Evolutionary conservation across 2,797 vertebrate species (phyloP), one percentile per base, ranked within the genome.

Genomic region (Cyprinodon diabolis): DNA sequence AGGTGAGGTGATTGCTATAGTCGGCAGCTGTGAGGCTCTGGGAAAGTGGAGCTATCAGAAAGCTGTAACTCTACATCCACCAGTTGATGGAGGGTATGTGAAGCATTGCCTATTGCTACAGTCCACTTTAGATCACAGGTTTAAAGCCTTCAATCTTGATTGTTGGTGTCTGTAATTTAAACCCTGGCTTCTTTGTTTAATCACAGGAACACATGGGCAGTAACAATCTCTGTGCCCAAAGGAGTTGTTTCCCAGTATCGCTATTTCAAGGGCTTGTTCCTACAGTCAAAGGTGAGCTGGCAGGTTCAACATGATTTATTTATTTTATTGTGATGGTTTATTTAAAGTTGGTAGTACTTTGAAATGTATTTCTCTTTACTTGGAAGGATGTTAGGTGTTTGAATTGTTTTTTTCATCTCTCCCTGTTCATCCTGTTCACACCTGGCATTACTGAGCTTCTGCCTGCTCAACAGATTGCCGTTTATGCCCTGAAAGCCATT

Each of bases 1-100:
- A 99, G 98, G 97, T 78, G 97, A 99, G 84, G 93, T 97, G 80
- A 96, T 99, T 14, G 97, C 97, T 35, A 93, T 98, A 78, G 97
- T 97, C 1, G 98, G 98, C 47, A 96, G 90, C 91, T 97, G 96
- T 90, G 96, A 96, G 85, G 82, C 94, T 71, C 92, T 99, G 76
- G 98, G 98, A 73, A 93, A 81, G 73, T 99, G 98, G 98, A 96
- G 90, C 87, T 94, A 96, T 60, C 94, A 96, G 51, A 94, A 85
- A 81, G 97, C 97, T 3, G 91, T 97, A 71, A 85, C 92, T 55
- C 93, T 99, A 51, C 89, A 94, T 25, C 90, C 89, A 17, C 82
- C 89, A 30, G 87, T 84, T 45, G 89, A 81, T 0, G 94, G 93
- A 51, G 84, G 86, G 95, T 95, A 89, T 11, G 87, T 84, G 35